Base-by-base conservation (phyloP, 2,888 invertebrate species). In the Drosophila bunnanda region DNA sequence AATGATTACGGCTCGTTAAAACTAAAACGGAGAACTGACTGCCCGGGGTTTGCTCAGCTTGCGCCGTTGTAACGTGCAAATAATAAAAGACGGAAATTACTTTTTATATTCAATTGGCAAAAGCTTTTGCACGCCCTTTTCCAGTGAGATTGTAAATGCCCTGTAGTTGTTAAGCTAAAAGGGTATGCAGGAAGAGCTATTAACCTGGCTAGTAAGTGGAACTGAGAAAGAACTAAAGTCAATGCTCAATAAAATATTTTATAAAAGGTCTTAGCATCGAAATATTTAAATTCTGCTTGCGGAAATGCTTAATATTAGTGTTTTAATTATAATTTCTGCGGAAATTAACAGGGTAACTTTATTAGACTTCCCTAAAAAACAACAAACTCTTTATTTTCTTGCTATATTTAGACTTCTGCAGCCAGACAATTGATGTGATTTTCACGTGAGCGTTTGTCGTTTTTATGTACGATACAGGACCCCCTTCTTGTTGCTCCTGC, bases 51-150 rank as follows among this genome's bases (percentile, higher is more conserved):
- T 38, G 39, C 54, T 65, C 62, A 41, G 44, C 38, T n/a, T 15
- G 39, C 10, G 20, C 32, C 22, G 54, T 30, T 30, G 57, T 74
- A 85, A 84, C 82, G 88, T 86, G 86, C 82, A 85, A 89, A 86
- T 79, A 82, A 80, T 87, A 86, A 86, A 89, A 89, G 72, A 80
- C 75, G 82, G 76, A 89, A 84, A 89, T 84, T 75, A 80, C 78
- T 82, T 89, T 86, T 85, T 85, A 85, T 85, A 89, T 89, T 89
- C 89, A 89, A 89, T 85, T 85, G 83, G 75, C 70, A 57, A 41
- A 48, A 64, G 77, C 62, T 71, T 56, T 66, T 71, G 53, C 57
- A 56, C 66, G 44, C 74, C 55, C 34, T 46, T 48, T 60, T 54
- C 54, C 34, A 22, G 38, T 34, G 12, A 25, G 43, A 55, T 69